Evolutionary conservation across 2,888 invertebrate species (phyloP).

Genomic region (Acleris cristana): DNA sequence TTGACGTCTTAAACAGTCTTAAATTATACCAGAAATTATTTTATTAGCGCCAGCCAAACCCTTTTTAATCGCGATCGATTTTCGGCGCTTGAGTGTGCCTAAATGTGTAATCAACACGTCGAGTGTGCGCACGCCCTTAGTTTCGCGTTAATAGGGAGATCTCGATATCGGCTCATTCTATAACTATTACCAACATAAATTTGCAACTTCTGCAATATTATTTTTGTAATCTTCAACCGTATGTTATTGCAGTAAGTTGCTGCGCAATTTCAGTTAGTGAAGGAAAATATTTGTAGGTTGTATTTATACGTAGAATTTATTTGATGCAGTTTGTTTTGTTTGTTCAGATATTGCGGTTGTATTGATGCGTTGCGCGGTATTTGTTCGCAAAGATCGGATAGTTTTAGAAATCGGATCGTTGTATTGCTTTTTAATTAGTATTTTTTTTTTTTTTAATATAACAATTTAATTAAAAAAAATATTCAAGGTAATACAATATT

Average conservation of each 20-base stretch:
- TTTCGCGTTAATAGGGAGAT: conserved; percentile 75
- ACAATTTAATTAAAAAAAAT: too few species aligned
- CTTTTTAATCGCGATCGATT: conserved; percentile 54
- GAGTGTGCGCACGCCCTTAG: conserved; percentile 68
- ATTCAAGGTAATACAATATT: too few species aligned
- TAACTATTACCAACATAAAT: conserved; percentile 53
- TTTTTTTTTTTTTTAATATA: too few species aligned
- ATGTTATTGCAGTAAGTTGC: conserved; percentile 24
- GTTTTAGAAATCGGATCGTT: too few species aligned
- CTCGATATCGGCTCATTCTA: conserved; percentile 70
- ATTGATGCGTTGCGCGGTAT: conserved; percentile 43
- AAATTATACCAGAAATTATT: conserved; percentile 82
- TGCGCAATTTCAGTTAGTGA: conserved; percentile 1
- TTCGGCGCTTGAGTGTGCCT: conserved; percentile 39
- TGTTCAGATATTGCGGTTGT: conserved; percentile 46
- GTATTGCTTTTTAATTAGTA: too few species aligned
- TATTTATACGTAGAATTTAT: conserved; percentile 62
- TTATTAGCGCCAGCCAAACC: conserved; percentile 65
- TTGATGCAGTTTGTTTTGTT: conserved; percentile 62
- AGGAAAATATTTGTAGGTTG: conserved; percentile 39
- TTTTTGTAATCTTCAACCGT: conserved; percentile 42
- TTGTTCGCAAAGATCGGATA: too few species aligned
- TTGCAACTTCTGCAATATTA: conserved; percentile 27
- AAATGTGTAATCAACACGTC: conserved; percentile 79
- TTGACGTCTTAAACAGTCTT: conserved; percentile 83